Conservation (phyloP, 1,140 invertebrate genomes). For the Platorchestia sp. region DNA sequence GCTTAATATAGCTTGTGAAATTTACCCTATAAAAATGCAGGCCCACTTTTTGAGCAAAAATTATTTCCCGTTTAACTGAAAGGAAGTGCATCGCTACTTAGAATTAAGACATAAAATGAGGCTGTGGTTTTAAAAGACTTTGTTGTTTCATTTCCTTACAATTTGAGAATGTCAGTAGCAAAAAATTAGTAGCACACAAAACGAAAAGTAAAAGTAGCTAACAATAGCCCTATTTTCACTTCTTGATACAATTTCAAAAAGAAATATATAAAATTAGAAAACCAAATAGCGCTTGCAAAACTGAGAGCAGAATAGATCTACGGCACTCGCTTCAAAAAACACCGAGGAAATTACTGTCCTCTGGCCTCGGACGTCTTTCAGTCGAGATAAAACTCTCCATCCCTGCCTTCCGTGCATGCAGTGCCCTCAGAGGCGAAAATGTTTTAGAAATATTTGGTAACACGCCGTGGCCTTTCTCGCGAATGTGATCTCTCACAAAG, state of each 20-base stretch:
- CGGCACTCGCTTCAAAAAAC: neutral
- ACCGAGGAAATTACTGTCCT: neutral
- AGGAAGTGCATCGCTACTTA: neutral
- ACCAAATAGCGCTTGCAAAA: neutral
- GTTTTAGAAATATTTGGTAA: slow-evolving; percentile 2
- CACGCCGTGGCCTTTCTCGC: neutral
- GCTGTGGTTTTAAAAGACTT: neutral
- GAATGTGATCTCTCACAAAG: slow-evolving; percentile 46
- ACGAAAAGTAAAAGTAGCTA: neutral
- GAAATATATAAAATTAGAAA: neutral
- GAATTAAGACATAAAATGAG: neutral
- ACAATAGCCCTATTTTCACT: neutral
- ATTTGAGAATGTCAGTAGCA: neutral
- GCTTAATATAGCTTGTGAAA: too few relatives aligned
- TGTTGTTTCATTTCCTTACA: neutral
- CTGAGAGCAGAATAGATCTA: neutral
- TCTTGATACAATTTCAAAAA: neutral
- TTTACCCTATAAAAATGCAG: neutral
- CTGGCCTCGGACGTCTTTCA: neutral
- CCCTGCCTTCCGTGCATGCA: neutral
- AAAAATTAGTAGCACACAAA: neutral
- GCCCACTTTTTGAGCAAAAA: neutral
- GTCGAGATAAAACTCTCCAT: neutral
- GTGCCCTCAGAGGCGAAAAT: neutral
- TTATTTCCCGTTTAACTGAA: neutral